These are phyloP conservation scores for Cervus canadensis DNA, from an alignment of 2,113 vertebrate genomes.

Conservation along the genomic window DNA sequence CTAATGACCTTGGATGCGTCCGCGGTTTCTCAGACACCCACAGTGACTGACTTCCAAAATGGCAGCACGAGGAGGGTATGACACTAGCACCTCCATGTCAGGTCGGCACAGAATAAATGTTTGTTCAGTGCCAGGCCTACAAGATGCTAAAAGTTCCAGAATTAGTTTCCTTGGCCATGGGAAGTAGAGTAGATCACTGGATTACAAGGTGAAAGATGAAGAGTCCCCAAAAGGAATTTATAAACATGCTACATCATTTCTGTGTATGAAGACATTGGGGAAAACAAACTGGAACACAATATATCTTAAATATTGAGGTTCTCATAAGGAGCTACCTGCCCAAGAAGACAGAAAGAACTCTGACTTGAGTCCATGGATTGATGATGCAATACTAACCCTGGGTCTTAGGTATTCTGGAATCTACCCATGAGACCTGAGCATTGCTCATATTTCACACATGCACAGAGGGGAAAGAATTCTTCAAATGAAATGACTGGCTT, in stretches of 20 bases:
- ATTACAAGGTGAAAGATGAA: not conserved
- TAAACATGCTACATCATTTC: not conserved
- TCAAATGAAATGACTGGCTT: not conserved
- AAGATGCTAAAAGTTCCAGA: not conserved
- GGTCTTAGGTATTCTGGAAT: not conserved
- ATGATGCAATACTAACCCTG: not conserved
- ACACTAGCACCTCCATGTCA: accelerated
- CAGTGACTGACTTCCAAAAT: not conserved
- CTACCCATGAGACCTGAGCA: not conserved
- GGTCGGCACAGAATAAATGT: not conserved
- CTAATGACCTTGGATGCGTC: not conserved
- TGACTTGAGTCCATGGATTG: not conserved
- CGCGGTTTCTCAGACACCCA: not conserved
- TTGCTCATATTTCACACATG: not conserved
- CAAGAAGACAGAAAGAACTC: not conserved
- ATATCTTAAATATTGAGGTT: not conserved
- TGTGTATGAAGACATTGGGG: not conserved
- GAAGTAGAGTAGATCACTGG: not conserved
- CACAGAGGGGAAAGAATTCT: not conserved
- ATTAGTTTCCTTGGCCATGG: not conserved
- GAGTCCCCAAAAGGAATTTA: not conserved
- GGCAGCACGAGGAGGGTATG: accelerated
- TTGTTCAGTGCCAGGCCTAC: not conserved
- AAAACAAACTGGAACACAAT: not conserved
- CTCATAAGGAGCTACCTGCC: not conserved